phyloP scores from a whole-genome alignment of 2,888 invertebrate genomes.

The Apotomis turbidana region DNA sequence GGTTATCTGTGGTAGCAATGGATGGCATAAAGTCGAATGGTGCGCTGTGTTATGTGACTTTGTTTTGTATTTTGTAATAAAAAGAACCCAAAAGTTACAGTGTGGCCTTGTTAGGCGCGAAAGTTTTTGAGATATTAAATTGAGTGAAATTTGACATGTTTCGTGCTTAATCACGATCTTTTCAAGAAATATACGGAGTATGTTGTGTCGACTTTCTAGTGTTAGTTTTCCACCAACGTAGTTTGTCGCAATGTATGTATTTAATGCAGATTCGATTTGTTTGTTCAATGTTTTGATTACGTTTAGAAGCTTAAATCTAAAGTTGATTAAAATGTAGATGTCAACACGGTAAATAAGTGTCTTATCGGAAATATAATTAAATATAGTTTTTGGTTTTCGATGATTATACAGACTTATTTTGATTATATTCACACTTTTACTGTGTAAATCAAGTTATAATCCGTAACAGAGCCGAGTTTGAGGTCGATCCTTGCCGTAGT shows the following conservation, averaged over 20 bases:
- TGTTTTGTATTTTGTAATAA: slow-evolving; percentile 38
- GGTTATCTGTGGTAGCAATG: slow-evolving; percentile 37
- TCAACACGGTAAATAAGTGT: not conserved
- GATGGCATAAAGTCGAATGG: slow-evolving; percentile 38
- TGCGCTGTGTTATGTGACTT: slow-evolving; percentile 41
- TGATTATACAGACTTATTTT: slow-evolving; percentile 12
- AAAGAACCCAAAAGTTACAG: slow-evolving; percentile 34
- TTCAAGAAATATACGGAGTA: slow-evolving; percentile 32
- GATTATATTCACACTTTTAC: slow-evolving; percentile 23
- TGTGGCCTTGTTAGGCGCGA: slow-evolving; percentile 19
- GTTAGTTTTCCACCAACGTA: slow-evolving; percentile 42
- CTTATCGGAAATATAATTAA: slow-evolving; percentile 17
- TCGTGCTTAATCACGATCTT: slow-evolving; percentile 5
- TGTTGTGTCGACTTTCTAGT: slow-evolving; percentile 42
- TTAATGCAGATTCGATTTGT: slow-evolving; percentile 26
- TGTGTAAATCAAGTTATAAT: slow-evolving; percentile 15
- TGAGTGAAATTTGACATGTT: slow-evolving; percentile 10
- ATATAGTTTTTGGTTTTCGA: slow-evolving; percentile 15
- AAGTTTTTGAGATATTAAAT: slow-evolving; percentile 9
- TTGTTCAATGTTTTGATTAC: slow-evolving; percentile 28
- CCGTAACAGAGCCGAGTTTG: slow-evolving; percentile 21
- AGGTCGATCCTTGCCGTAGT: slow-evolving; percentile 43
- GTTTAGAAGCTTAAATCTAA: not conserved
- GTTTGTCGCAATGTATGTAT: slow-evolving; percentile 37
- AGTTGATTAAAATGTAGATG: not conserved